Base-by-base conservation (phyloP, 1,140 invertebrate species). In the Drosophila kanapiae region DNA sequence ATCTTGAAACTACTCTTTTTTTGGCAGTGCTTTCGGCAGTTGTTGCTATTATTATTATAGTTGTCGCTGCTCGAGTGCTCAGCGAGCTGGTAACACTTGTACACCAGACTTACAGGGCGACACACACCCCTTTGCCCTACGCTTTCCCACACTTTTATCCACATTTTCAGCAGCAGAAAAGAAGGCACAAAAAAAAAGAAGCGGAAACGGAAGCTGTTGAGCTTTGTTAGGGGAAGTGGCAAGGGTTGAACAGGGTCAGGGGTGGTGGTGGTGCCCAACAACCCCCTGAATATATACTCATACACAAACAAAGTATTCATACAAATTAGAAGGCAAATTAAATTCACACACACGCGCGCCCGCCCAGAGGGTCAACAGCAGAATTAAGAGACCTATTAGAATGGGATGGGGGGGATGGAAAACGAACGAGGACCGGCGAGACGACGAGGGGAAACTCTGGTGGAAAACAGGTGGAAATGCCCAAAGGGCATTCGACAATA, bases 151-250 rank as follows among this genome's bases (percentile, higher is more conserved):
- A 23, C 53, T 18, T 27, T 10, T 14, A 11, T 14, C 9, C 51
- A 6, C 18, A 54, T 54, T 37, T 54, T 38, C 33, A 38, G 8
- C 33, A 56, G 47, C 33, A 56, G 18, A 33, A 54, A 54, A 42
- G 56, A 16, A 33, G 29, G 40, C 23, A 23, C 23, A 59, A 76
- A 48, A 33, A 42, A 31, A 31, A 38, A 58, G 67, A 74, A 77
- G 57, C 84, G 83, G 83, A 87, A 88, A 71, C 84, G 83, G 83
- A 87, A 87, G 83, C 83, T 88, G 83, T 87, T 87, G 83, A 79
- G 75, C 79, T 78, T 74, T 72, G 69, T 71, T 59, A 71, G n/a
- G 53, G 69, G 27, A 68, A 59, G 65, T 49, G 40, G 37, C 40
- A 74, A 68, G 65, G 65, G 62, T 69, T 59, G 42, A 23, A 23